These are phyloP conservation scores for Lissocephala sabroskyi DNA, from an alignment of 2,888 invertebrate species.

Conservation along the genomic window DNA sequence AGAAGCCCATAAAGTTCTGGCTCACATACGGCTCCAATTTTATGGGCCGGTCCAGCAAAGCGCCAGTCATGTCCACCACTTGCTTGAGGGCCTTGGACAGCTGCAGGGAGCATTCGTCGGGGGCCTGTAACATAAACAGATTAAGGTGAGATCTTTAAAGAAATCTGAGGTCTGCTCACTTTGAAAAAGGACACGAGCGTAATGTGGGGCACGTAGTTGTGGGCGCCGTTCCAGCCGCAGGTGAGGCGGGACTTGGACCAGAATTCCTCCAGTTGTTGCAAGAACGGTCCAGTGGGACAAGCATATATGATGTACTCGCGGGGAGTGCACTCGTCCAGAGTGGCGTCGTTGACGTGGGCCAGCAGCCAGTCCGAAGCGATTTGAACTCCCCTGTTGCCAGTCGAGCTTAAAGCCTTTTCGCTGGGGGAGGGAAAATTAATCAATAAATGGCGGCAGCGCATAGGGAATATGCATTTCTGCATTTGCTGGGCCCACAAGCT, in stretches of 20 bases:
- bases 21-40: conserved; percentile 88
- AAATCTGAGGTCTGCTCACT: conserved; percentile 72
- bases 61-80: conserved; percentile 81
- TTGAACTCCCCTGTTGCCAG: conserved; percentile 90
- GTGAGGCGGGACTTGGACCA: conserved; percentile 83
- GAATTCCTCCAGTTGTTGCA: conserved; percentile 80
- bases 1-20: conserved; percentile 92
- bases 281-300: conserved; percentile 81
- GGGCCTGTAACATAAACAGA: conserved; percentile 75
- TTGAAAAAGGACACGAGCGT: conserved; percentile 92
- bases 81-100: conserved; percentile 81
- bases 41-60: conserved; percentile 78
- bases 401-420: conserved; percentile 91
- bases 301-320: conserved; percentile 91
- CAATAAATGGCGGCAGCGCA: no score
- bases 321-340: conserved; percentile 82
- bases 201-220: conserved; percentile 91
- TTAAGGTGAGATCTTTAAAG: not conserved
- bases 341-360: conserved; percentile 89
- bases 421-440: conserved; percentile 71
- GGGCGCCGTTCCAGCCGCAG: conserved; percentile 91
- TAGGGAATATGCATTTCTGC: no score
- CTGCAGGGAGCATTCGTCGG: conserved; percentile 81
- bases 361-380: conserved; percentile 92
- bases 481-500: no score